Evolutionary conservation across 2,113 vertebrate species (phyloP).

Genomic region (Atrichornis clamosus): DNA sequence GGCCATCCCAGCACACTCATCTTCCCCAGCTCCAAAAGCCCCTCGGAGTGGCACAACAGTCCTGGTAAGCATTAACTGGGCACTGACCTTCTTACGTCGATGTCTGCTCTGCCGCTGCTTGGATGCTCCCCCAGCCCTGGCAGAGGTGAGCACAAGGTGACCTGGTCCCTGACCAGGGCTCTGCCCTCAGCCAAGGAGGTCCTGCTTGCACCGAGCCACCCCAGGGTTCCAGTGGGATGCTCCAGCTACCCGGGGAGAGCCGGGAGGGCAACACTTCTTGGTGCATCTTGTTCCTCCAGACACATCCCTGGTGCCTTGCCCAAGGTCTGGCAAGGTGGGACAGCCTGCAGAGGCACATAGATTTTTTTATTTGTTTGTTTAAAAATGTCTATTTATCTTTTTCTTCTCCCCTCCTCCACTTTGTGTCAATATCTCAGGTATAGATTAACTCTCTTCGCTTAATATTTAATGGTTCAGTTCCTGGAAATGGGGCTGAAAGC

Average conservation of each 20-base stretch:
- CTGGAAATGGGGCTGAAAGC: background rate
- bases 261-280: background rate
- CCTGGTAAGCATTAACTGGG: background rate
- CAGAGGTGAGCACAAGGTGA: background rate
- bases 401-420: background rate
- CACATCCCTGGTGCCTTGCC: rapidly evolving
- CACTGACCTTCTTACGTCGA: rapidly evolving
- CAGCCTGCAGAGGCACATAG: background rate
- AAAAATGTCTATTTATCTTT: background rate
- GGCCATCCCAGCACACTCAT: rapidly evolving
- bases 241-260: rapidly evolving
- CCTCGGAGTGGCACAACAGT: background rate
- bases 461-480: slow-evolving; percentile 34
- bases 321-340: background rate
- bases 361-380: background rate
- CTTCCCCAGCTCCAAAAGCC: background rate
- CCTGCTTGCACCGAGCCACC: background rate
- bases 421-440: slow-evolving; percentile 20
- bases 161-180: background rate
- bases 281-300: background rate
- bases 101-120: background rate
- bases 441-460: slow-evolving; percentile 50
- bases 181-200: background rate
- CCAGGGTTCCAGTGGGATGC: rapidly evolving
- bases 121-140: background rate